Base-by-base conservation (phyloP, 2,113 vertebrate genomes). In the Daphoenositta chrysoptera region DNA sequence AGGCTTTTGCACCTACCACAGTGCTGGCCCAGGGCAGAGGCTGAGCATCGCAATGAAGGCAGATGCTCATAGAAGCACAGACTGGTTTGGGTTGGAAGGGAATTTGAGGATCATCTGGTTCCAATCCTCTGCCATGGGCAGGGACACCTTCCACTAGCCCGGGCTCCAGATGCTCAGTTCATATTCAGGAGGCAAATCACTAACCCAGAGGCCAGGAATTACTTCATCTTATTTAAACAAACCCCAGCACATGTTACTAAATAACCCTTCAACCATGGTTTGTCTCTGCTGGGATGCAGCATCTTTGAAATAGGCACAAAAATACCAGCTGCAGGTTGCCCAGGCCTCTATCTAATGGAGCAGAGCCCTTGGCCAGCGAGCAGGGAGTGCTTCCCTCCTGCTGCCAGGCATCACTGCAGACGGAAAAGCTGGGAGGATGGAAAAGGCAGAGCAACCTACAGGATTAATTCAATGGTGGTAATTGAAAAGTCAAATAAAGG, bases 401-500 rank as follows among this genome's bases (percentile, higher is more conserved):
- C 48, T 8, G 81, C 69, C 56, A 1, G 66, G 66, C 33, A 3
- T 78, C 83, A 70, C 53, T 10, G 3, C 2, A 68, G 72, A 75
- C 0, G 10, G 91, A 94, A 94, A 95, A 92, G 80, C 90, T 71
- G 68, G 70, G 64, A 83, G 68, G 58, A 78, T 95, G 95, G 94
- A 93, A 96, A 94, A 94, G 80, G 40, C 88, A 93, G 94, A 90
- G 26, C 71, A 81, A 79, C 79, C 78, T 50, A 68, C 86, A 73
- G 91, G 88, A 94, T 97, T 84, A 92, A 95, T 78, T 94, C 94
- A 68, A 20, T 76, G 69, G 90, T 90, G 39, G 85, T 93, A 83
- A 95, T 64, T 97, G 95, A 75, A 96, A 97, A 92, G 96, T 92
- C 78, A 94, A 70, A 76, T 66, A 84, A 97, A 94, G 96, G 95